Percentiles rank a stretch among this genome's conserved stretches.
Evolutionary conservation across 2,888 invertebrate genomes (phyloP).

Genomic region (Drosophila melanocephala): DNA sequence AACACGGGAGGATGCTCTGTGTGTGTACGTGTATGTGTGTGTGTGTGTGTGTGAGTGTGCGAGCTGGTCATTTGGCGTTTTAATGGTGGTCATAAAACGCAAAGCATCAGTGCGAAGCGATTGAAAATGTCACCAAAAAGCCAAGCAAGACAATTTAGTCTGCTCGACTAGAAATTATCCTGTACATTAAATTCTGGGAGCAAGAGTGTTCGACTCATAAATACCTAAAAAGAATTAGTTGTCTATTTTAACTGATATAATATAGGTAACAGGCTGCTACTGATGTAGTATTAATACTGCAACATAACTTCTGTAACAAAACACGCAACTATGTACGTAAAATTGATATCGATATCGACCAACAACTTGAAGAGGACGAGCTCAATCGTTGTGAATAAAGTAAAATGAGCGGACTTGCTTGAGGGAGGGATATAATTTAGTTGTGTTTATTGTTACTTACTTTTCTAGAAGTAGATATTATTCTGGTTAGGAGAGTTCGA

Average conservation of each 20-base stretch:
- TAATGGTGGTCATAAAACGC: slow-evolving; percentile 71
- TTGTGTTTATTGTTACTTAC: neutral
- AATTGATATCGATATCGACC: too few species aligned
- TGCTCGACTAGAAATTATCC: slow-evolving; percentile 1
- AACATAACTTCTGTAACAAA: neutral
- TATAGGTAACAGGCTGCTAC: too few species aligned
- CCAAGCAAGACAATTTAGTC: neutral
- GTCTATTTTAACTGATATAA: neutral
- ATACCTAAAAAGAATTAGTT: too few species aligned
- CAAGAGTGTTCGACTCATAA: neutral
- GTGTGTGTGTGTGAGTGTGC: slow-evolving; percentile 2
- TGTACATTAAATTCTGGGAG: neutral
- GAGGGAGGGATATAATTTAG: neutral
- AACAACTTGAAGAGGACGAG: neutral
- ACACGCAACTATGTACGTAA: too few species aligned
- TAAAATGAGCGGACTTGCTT: neutral
- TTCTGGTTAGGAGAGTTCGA: neutral
- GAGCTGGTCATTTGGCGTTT: slow-evolving; percentile 56
- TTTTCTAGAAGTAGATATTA: neutral
- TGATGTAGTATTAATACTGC: too few species aligned
- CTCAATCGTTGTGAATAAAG: neutral
- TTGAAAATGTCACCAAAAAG: slow-evolving; percentile 53
- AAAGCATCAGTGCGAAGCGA: slow-evolving; percentile 73
- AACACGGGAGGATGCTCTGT: neutral
- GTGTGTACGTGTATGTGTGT: neutral